Evolutionary conservation across 2,113 vertebrate species (phyloP), one percentile per base, ranked within the genome.

Genomic region (Scatophagus argus): DNA sequence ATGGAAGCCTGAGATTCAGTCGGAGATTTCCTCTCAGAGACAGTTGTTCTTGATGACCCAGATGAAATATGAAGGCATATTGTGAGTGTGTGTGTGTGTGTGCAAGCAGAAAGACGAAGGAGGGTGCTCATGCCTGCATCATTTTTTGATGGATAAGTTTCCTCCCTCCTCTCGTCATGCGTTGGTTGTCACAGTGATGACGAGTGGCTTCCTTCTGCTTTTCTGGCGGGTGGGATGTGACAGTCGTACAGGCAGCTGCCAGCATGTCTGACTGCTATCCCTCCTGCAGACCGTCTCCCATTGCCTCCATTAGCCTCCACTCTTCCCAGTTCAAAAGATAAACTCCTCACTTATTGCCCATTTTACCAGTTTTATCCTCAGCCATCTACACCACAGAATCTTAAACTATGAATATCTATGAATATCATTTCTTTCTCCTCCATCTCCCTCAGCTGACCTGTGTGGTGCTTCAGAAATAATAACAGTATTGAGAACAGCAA

Each of bases 121-220:
- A 47, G 76, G 36, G 80, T 79, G 74, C 60, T 88, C 83, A 89
- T 83, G 84, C 81, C 74, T 85, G 77, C 71, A 66, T 89, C 80
- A 73, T 69, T 79, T 77, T 82, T 85, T 91, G 90, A 93, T 90
- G 86, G 89, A 93, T 90, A 85, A 27, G 69, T 87, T 89, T 88
- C 79, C 82, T 89, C 72, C 86, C 79, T 83, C 82, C 63, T 79
- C 65, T 79, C 44, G 87, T 87, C 85, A 88, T 58, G 63, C 64
- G 59, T 87, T 87, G 72, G 78, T 87, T 87, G 82, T 90, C 90
- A 83, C 69, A 12, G 75, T 29, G 73, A 89, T 91, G 91, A 93
- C 69, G 87, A 90, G 87, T 87, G 87, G 87, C 85, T 88, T 88
- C 90, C 90, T 86, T 84, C 88, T 89, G 90, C 74, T 86, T 83